Percentiles rank a stretch among this genome's conserved stretches.
phyloP scores from a whole-genome alignment of 2,888 invertebrate species.

The Eristalis pertinax region DNA sequence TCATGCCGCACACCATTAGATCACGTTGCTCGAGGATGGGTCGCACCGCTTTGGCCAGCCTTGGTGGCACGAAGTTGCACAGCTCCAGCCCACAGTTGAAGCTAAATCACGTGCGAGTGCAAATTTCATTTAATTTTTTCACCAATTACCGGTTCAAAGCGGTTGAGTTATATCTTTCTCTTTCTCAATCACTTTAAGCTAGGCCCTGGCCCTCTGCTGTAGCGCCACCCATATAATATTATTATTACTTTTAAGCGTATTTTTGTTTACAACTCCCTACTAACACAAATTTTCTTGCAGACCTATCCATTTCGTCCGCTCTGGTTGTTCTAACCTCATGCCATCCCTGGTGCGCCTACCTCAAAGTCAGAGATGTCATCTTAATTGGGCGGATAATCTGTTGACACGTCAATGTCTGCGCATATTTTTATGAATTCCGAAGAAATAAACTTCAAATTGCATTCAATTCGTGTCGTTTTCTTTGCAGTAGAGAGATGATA shows the following conservation, averaged over 20 bases:
- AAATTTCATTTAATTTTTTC: constrained; percentile 16
- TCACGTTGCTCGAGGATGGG: background rate
- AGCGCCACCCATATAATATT: too few species aligned
- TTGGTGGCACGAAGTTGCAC: constrained; percentile 7
- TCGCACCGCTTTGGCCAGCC: constrained; percentile 4
- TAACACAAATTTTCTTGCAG: constrained; percentile 38
- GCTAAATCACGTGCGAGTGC: constrained; percentile 43
- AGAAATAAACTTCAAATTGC: constrained; percentile 29
- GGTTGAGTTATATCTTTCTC: constrained; percentile 7
- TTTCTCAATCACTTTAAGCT: too few species aligned
- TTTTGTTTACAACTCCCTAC: constrained; percentile 1
- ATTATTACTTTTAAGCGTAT: background rate
- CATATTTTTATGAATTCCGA: background rate
- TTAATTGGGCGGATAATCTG: background rate
- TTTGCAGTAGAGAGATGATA: constrained; percentile 23
- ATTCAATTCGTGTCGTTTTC: constrained; percentile 14
- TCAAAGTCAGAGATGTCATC: background rate
- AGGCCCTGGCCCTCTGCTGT: too few species aligned
- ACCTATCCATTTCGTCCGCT: background rate
- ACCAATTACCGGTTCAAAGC: background rate
- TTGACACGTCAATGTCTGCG: background rate
- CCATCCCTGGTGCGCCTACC: background rate
- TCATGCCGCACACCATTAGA: background rate
- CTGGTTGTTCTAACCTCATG: background rate
- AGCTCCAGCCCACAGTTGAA: background rate